Conservation (phyloP, 2,797 vertebrate species). For the Paedocypris micromegethes region DNA sequence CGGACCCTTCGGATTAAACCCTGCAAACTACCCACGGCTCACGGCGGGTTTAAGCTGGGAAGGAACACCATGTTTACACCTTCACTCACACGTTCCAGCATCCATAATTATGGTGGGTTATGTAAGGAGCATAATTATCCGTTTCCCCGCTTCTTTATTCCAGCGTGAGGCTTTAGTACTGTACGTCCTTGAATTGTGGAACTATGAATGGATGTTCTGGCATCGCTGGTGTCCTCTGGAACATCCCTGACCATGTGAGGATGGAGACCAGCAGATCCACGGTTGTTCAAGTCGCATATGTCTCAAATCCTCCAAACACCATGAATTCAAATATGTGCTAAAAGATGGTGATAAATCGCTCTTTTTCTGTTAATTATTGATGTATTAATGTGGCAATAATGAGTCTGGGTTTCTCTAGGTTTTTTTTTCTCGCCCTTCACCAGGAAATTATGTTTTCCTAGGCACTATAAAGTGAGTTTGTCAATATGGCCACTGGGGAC, state of each 20-base stretch:
- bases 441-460: too few species aligned
- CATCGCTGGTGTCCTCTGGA: slow-evolving; percentile 42
- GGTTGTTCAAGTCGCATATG: too few species aligned
- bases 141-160: neutral
- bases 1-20: slow-evolving; percentile 58
- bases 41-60: too few species aligned
- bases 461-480: too few species aligned
- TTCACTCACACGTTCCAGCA: neutral
- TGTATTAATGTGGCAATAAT: too few species aligned
- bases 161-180: neutral
- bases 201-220: slow-evolving; percentile 16
- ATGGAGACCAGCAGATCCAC: neutral
- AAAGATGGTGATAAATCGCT: too few species aligned
- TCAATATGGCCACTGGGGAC: too few species aligned
- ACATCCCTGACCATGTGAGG: neutral
- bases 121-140: neutral
- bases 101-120: neutral
- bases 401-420: too few species aligned
- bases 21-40: slow-evolving; percentile 49
- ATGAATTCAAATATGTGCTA: too few species aligned
- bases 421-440: slow-evolving; percentile 17
- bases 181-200: slow-evolving; percentile 7
- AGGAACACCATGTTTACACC: too few species aligned
- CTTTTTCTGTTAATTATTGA: too few species aligned
- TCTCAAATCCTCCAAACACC: too few species aligned